phyloP scores from a whole-genome alignment of 2,888 invertebrate species.

The Sympetrum striolatum region DNA sequence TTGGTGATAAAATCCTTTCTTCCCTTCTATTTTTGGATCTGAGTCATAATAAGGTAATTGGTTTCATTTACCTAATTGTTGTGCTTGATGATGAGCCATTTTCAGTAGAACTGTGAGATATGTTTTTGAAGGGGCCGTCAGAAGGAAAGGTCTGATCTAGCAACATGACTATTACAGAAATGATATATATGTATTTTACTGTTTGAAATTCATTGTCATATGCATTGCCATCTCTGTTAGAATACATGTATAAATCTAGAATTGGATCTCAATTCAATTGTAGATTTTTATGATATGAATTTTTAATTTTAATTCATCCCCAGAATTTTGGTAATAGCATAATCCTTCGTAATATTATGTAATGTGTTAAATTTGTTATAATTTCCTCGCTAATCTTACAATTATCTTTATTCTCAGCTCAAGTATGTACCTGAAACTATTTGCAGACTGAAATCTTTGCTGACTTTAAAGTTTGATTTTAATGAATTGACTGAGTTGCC shows the following conservation, averaged over 20 bases:
- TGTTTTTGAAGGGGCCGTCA: no score
- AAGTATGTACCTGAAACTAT: constrained; percentile 68
- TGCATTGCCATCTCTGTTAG: no score
- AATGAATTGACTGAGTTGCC: constrained; percentile 70
- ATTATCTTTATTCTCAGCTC: constrained; percentile 51
- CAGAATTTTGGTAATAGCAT: not conserved
- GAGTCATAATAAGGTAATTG: constrained; percentile 66
- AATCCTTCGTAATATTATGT: not conserved
- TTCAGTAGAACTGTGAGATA: no score
- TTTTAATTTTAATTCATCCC: no score
- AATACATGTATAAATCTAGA: no score
- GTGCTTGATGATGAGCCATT: no score
- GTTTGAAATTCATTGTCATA: no score
- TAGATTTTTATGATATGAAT: no score
- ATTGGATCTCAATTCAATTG: not conserved
- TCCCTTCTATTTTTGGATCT: constrained; percentile 70
- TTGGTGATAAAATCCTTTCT: not conserved
- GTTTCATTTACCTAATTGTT: constrained; percentile 59
- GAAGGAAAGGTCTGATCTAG: no score
- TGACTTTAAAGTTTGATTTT: constrained; percentile 69
- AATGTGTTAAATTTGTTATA: not conserved
- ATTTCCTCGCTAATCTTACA: not conserved
- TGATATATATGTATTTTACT: no score
- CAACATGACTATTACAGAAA: no score
- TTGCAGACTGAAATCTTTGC: constrained; percentile 68